These are phyloP conservation scores for Oxygymnocypris stewartii DNA, from an alignment of 2,113 vertebrate species.

Conservation along the genomic window DNA sequence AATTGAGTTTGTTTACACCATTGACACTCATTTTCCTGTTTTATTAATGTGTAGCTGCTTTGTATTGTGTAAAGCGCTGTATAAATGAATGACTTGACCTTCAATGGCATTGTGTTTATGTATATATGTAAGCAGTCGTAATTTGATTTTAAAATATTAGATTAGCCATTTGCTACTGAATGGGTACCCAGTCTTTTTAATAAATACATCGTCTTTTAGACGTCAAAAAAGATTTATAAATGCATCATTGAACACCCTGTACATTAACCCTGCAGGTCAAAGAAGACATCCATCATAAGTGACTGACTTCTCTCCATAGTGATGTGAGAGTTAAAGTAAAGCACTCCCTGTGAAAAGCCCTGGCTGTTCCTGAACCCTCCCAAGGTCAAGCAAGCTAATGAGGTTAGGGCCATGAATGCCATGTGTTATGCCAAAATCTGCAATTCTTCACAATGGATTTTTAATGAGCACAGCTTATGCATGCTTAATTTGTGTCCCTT, in stretches of 20 bases:
- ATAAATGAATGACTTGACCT: neutral
- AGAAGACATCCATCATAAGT: slow-evolving; percentile 48
- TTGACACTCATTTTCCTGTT: neutral
- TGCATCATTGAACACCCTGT: slow-evolving; percentile 24
- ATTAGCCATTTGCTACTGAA: neutral
- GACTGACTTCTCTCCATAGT: slow-evolving; percentile 41
- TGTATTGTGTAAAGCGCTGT: neutral
- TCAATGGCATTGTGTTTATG: neutral
- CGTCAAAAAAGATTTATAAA: neutral
- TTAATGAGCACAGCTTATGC: slow-evolving; percentile 49
- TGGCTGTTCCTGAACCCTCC: slow-evolving; percentile 43
- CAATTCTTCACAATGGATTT: slow-evolving; percentile 52
- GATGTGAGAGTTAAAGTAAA: slow-evolving; percentile 27
- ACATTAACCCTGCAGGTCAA: slow-evolving; percentile 23
- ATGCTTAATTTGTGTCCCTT: slow-evolving; percentile 48
- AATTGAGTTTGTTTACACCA: neutral
- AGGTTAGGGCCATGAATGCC: slow-evolving; percentile 39
- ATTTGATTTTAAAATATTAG: neutral
- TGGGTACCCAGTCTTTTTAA: neutral
- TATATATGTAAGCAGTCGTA: neutral
- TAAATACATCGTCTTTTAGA: neutral
- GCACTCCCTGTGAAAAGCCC: slow-evolving; percentile 41
- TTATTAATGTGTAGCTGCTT: neutral
- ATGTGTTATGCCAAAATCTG: slow-evolving; percentile 50
- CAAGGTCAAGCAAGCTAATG: slow-evolving; percentile 50